These are phyloP conservation scores for Trochalopteron elliotii DNA, from an alignment of 2,113 vertebrate species.

Conservation along the genomic window DNA sequence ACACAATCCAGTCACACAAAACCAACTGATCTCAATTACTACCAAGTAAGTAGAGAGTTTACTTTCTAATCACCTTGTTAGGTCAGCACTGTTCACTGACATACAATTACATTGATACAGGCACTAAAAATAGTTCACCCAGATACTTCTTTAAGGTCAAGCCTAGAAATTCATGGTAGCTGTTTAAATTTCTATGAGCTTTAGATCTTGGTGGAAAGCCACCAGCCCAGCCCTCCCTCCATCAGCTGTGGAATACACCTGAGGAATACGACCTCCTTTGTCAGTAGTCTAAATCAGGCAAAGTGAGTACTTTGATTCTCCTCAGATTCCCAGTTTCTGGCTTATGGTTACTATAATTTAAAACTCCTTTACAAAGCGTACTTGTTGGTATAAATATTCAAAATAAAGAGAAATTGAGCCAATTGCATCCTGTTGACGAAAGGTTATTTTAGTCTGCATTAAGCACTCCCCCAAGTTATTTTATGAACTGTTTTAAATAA, in stretches of 20 bases:
- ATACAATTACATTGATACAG: background rate
- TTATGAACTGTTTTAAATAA: background rate
- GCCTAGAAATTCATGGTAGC: background rate
- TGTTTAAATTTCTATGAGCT: background rate
- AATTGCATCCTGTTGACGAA: background rate
- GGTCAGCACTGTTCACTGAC: background rate
- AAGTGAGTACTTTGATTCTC: background rate
- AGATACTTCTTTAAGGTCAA: conserved; percentile 5
- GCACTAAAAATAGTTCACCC: conserved; percentile 23
- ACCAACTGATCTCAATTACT: background rate
- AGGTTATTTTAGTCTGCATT: background rate
- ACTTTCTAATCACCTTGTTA: background rate
- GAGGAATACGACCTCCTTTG: background rate
- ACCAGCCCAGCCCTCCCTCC: background rate
- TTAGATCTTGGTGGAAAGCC: background rate
- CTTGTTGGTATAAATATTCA: background rate
- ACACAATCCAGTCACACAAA: background rate
- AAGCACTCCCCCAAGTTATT: background rate
- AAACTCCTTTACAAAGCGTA: background rate
- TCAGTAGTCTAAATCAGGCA: background rate
- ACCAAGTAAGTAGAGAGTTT: background rate
- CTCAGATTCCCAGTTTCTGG: background rate
- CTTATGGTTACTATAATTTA: background rate
- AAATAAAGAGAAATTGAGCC: background rate
- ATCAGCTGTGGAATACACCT: background rate